Evolutionary conservation across 2,113 vertebrate genomes (phyloP), one percentile per base, ranked within the genome.

Genomic region (Vimba vimba): DNA sequence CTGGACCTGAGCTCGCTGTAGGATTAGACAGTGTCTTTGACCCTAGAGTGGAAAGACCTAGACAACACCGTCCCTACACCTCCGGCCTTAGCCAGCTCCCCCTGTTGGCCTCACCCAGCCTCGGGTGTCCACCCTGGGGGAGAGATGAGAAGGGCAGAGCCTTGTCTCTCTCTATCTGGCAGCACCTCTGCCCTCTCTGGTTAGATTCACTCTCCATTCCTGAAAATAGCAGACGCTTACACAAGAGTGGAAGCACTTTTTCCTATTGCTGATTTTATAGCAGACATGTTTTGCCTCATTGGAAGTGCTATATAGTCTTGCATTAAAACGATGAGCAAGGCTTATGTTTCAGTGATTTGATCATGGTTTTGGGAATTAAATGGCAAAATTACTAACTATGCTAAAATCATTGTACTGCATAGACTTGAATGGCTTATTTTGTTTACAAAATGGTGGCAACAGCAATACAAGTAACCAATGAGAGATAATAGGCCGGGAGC

Each of bases 21-120:
- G 79, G 62, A 88, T 87, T 80, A 85, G 45, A 79, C 33, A 9
- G 74, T 55, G n/a, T 86, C 77, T 79, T 71, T 76, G 59, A 59
- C 83, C 85, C 66, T 30, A 71, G 64, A 52, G 73, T 86, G n/a
- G 19, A 59, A 83, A 69, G 84, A 83, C 15, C 59, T 45, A 64
- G 45, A 75, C 55, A 79, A 45, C 50, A 55, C 25, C 52, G 52
- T 74, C 55, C 66, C 52, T 36, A 57, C 57, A 79, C n/a, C 79
- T 85, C 69, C 43, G 64, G 33, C 66, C 55, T 85, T 79, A 55
- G 52, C 52, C 43, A 50, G 4, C n/a, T 82, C 43, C 82, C 75
- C 75, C 76, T 23, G 6, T 43, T 60, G 43, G 79, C 73, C 66
- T 85, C 76, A 66, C 39, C 68, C 52, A 79, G 73, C 39, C 71